Base-by-base conservation (phyloP, 1,140 invertebrate genomes). In the Bicyclus anynana region DNA sequence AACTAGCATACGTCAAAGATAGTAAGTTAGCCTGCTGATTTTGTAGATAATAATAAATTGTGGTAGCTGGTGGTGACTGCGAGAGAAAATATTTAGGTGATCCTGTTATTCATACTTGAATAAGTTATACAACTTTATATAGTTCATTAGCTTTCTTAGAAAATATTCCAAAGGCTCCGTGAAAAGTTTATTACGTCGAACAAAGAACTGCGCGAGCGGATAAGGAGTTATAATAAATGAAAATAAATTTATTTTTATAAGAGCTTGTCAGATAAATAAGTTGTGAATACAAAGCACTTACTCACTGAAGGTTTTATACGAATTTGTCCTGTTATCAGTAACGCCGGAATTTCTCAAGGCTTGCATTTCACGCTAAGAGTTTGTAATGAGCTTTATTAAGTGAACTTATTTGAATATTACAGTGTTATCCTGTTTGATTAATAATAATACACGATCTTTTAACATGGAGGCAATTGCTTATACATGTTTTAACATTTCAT, bases 201-300 rank as follows among this genome's bases (percentile, higher is more conserved):
- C 66, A 76, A 69, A 65, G 64, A 56, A 62, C 53, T 59, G 40
- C 46, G 52, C 56, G 26, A 48, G 44, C 44, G 44, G 62, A 72
- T 68, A 67, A 74, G 64, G 72, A n/a, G 67, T 53, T 69, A 69
- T 72, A 72, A 80, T 75, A 77, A 80, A 77, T 77, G 63, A 68
- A 73, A 68, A 69, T 62, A 63, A 69, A 57, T 71, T 65, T 62
- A 71, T 75, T 73, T 44, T 75, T 72, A 72, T 69, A 72, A 75
- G 65, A 61, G 61, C 64, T 60, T 62, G 62, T 68, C 52, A 69
- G 62, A 73, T 69, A 74, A 71, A 62, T 65, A 61, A 60, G 53
- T 52, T 55, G 50, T 51, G 35, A 13, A 53, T 47, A 47, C 44
- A 47, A 47, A 47, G 44, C 44, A 27, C 44, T 47, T 23, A 47